Base-by-base conservation (phyloP, 2,888 invertebrate genomes). In the Nemoura dubitans region DNA sequence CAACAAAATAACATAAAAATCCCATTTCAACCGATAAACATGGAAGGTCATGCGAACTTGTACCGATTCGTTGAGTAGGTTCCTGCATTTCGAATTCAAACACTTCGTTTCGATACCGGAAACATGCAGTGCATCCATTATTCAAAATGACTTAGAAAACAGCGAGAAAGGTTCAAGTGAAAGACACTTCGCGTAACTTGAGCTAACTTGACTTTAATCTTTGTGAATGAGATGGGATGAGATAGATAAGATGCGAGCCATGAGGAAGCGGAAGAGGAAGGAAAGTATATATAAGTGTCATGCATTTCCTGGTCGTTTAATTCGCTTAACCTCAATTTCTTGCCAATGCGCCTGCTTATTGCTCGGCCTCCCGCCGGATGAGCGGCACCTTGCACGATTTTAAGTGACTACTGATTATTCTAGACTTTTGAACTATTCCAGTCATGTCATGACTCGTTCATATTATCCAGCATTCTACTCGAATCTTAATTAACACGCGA, bases 301-400 rank as follows among this genome's bases (percentile, higher is more conserved):
- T 81, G 81, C 81, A 81, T 81, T 28, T 81, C 59, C 81, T 30
- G 30, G 25, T 81, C 81, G 30, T 81, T 81, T 30, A 27, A 81
- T 81, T 81, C 30, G 30, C 21, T 30, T 81, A 81, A 81, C 81
- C 59, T 59, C 81, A 81, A 81, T 81, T 29, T 16, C 29, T 29
- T 27, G 30, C 21, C 5, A 30, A 27, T n/a, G 30, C 25, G 30
- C 28, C 29, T 21, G 81, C 81, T 81, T 27, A 28, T 81, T 21
- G 81, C 81, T 81, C 28, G 14, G 16, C 29, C n/a, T 81, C 81
- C 81, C 27, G 30, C 30, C 29, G 29, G 81, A 81, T 10, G 30
- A 0, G 81, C 21, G 28, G 10, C 10, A 7, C 21, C 59, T 21
- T 59, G 16, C 16, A 7, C 14, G 14, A 21, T 10, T 36, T 59